Conservation (phyloP, 1,140 invertebrate species). For the Tribolium madens region DNA sequence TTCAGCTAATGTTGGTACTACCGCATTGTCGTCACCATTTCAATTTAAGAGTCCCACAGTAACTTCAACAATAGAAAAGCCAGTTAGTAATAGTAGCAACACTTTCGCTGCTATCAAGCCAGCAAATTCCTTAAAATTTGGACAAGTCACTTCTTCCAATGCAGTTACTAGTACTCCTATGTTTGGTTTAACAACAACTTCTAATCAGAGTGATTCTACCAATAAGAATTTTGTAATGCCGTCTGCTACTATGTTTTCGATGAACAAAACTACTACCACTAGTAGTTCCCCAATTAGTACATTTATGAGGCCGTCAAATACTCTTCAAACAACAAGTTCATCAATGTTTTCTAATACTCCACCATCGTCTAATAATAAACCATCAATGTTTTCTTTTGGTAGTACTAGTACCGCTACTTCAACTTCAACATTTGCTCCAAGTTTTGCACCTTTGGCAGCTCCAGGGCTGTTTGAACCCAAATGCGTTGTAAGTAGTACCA, state of each 20-base stretch:
- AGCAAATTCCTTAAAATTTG: background rate
- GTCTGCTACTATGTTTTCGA: background rate
- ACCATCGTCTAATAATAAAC: background rate
- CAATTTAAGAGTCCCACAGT: background rate
- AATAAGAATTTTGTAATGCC: slow-evolving; percentile 7
- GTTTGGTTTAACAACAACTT: background rate
- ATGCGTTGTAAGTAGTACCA: background rate
- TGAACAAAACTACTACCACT: background rate
- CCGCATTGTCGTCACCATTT: background rate
- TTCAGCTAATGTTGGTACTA: background rate
- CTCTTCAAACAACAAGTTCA: background rate
- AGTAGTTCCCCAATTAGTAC: background rate
- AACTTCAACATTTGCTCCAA: background rate
- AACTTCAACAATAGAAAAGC: too few relatives aligned
- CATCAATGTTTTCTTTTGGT: background rate
- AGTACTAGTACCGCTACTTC: background rate
- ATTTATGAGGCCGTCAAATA: background rate
- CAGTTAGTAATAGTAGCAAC: too few relatives aligned
- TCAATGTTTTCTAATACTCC: background rate
- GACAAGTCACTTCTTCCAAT: background rate
- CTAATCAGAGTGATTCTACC: background rate
- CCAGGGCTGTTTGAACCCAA: background rate
- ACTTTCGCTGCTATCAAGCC: too few relatives aligned
- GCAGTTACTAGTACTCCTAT: background rate
- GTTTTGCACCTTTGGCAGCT: background rate